A percentile compares a stretch with the other conserved stretches of the same genome.
These are phyloP conservation scores for Percina caprodes DNA, from an alignment of 2,113 vertebrate genomes.

Conservation along the genomic window DNA sequence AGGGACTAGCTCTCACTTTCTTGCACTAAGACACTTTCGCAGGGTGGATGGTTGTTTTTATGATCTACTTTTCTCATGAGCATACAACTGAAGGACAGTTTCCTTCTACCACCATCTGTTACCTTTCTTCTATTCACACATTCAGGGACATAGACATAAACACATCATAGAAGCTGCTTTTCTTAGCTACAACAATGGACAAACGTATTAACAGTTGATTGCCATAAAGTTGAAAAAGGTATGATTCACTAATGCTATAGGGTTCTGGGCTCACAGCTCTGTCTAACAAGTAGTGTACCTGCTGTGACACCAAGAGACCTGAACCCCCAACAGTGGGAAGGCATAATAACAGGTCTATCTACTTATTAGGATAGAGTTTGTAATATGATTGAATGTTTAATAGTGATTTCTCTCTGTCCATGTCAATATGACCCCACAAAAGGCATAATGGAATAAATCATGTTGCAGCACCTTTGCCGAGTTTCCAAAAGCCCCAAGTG, in stretches of 20 bases:
- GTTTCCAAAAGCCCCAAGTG: background rate
- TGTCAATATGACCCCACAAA: slow-evolving; percentile 27
- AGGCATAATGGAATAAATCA: background rate
- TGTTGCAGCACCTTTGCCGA: background rate
- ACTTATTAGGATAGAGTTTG: background rate
- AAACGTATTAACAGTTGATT: slow-evolving; percentile 3
- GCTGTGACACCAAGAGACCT: background rate
- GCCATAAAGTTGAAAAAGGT: background rate
- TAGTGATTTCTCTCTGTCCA: background rate
- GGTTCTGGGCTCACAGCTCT: background rate
- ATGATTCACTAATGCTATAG: background rate
- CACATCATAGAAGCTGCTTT: background rate
- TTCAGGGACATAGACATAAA: background rate
- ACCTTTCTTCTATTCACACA: background rate
- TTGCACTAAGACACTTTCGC: background rate
- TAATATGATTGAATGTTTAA: background rate
- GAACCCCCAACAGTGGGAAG: background rate
- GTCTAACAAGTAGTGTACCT: background rate
- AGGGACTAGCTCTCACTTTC: background rate
- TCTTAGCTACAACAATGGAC: background rate
- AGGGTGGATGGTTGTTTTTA: background rate
- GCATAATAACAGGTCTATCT: background rate
- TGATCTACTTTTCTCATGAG: slow-evolving; percentile 21
- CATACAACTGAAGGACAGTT: slow-evolving; percentile 30
- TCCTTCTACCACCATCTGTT: slow-evolving; percentile 27